Evolutionary conservation across 1,140 invertebrate species (phyloP).

Genomic region (Ceratosolen fusciceps): DNA sequence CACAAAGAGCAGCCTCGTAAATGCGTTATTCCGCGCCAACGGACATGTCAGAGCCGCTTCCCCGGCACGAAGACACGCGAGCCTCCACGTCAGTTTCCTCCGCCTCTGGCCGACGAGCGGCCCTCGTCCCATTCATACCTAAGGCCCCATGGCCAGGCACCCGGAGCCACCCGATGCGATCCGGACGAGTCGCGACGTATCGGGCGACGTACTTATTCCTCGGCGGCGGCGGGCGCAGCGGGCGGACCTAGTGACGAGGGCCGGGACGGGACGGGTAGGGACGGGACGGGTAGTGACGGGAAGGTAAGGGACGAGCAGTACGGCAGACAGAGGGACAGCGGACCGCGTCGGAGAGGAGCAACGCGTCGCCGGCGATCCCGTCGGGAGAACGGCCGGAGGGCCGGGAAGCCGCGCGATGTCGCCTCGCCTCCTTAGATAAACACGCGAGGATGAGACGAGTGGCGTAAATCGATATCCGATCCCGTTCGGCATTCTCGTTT

Average conservation of each 20-base stretch:
- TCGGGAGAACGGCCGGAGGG: neutral
- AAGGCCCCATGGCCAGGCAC: neutral
- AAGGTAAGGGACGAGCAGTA: too few relatives aligned
- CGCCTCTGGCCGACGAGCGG: neutral
- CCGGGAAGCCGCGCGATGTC: neutral
- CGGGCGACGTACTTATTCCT: too few relatives aligned
- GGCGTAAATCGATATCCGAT: neutral
- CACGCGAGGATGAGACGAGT: neutral
- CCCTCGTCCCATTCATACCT: neutral
- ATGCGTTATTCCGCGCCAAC: slow-evolving; percentile 73
- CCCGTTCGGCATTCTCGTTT: too few relatives aligned
- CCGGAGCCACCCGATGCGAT: neutral
- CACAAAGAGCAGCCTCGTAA: slow-evolving; percentile 70
- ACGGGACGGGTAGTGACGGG: too few relatives aligned
- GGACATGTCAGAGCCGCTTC: slow-evolving; percentile 67
- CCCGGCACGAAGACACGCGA: slow-evolving; percentile 7
- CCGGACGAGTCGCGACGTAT: neutral
- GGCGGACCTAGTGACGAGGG: neutral
- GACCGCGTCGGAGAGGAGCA: too few relatives aligned
- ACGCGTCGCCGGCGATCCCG: neutral
- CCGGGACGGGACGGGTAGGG: too few relatives aligned
- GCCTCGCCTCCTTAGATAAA: neutral
- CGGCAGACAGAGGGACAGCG: too few relatives aligned
- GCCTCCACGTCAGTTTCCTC: neutral
- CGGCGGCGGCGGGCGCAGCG: too few relatives aligned